Evolutionary conservation across 2,888 invertebrate species (phyloP).

Genomic region (Rugalucina vietnamica): DNA sequence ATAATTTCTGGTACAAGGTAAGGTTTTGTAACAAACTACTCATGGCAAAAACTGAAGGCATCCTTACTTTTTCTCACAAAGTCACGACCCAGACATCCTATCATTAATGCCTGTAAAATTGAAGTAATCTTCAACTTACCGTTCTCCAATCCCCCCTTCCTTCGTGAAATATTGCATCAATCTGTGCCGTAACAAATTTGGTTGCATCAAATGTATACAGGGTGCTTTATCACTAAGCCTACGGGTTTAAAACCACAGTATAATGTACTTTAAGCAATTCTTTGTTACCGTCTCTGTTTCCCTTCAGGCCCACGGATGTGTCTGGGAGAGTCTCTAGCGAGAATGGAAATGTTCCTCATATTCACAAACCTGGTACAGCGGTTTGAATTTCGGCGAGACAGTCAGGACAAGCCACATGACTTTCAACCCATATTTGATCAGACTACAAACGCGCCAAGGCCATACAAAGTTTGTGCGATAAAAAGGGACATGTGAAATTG

Average conservation of each 20-base stretch:
- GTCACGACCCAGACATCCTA: too few relatives aligned
- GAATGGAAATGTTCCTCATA: conserved; percentile 47
- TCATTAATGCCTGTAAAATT: too few relatives aligned
- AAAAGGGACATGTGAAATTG: too few relatives aligned
- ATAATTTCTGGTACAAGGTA: too few relatives aligned
- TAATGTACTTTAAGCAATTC: neutral
- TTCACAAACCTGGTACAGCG: conserved; percentile 45
- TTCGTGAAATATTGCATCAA: neutral
- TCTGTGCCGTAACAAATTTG: neutral
- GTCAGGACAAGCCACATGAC: neutral
- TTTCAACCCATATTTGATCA: neutral
- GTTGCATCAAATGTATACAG: neutral
- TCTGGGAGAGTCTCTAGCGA: conserved; percentile 41
- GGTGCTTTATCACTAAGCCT: neutral
- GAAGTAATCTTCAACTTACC: neutral
- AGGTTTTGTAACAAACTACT: too few relatives aligned
- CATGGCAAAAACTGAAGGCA: too few relatives aligned
- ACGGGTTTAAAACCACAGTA: neutral
- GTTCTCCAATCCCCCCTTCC: neutral
- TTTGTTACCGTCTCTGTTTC: too few relatives aligned
- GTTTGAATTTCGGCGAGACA: conserved; percentile 36
- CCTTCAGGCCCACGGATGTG: conserved; percentile 44
- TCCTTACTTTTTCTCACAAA: too few relatives aligned
- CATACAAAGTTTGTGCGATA: neutral
- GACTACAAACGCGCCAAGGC: neutral